Evolutionary conservation across 2,888 invertebrate genomes (phyloP), one percentile per base, ranked within the genome.

Genomic region (Melangyna quadrimaculata): DNA sequence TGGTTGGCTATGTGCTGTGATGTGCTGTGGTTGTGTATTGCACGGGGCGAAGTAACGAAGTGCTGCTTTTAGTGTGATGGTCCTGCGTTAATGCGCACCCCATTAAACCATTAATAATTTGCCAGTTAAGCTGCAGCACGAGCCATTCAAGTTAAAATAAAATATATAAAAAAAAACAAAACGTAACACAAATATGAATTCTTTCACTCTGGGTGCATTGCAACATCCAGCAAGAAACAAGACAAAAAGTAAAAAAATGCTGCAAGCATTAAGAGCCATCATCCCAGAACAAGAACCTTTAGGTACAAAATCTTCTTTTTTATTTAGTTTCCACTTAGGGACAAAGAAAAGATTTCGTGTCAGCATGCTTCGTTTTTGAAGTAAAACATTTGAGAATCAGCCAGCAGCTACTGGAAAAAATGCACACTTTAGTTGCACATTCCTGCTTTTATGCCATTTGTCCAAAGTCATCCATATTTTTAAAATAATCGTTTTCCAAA

Each of bases 71-170:
- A 79, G 74, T 71, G 80, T 77, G 80, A 72, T 75, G 80, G 75
- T 80, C 75, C 74, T 86, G 80, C 75, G 75, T 86, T 86, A 86
- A 86, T 86, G 80, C 72, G 71, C 79, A 84, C 84, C 84, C 84
- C 59, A 75, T 84, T 84, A 84, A 79, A 79, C 75, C 79, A 80
- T 84, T 84, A 75, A 84, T 84, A 80, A 65, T 80, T 86, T 77
- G 84, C 84, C 67, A 84, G 75, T 77, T 86, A 72, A 86, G 53
- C 79, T 55, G 79, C 65, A 84, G 79, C 84, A 80, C 84, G 84
- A 84, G 84, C 75, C 84, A 67, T 67, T 79, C 59, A 37, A 70
- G 8, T 22, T 35, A n/a, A 35, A 19, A 40, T 17, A 63, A n/a
- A 43, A 27, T 32, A 65, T 14, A 22, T 0, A 17, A 27, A 22